Percentiles rank a stretch among this genome's conserved stretches.
These are phyloP conservation scores for Castor canadensis DNA, from an alignment of 2,113 vertebrate genomes.

Conservation along the genomic window DNA sequence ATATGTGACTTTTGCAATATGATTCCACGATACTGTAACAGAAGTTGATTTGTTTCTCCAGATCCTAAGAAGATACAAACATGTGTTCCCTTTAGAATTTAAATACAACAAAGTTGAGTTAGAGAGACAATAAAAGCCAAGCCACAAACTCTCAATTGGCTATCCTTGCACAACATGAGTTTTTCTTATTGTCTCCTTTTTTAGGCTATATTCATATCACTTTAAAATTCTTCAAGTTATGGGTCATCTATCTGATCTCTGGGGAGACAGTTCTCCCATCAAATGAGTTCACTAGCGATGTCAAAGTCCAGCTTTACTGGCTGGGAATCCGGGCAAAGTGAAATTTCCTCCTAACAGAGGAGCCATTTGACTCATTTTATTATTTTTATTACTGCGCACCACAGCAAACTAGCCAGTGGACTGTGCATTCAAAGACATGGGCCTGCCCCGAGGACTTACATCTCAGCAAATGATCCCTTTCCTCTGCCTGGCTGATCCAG, in stretches of 20 bases:
- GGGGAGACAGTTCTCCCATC: conserved; percentile 24
- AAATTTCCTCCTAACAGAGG: conserved; percentile 63
- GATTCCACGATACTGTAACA: neutral
- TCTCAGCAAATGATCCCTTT: conserved; percentile 72
- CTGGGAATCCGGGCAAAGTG: conserved; percentile 37
- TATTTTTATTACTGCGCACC: conserved; percentile 76
- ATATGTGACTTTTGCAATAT: neutral
- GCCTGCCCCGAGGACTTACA: conserved; percentile 72
- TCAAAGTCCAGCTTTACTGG: conserved; percentile 59
- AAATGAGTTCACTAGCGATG: conserved; percentile 61
- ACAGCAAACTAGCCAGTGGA: conserved; percentile 26
- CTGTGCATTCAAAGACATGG: conserved; percentile 59
- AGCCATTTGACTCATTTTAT: conserved; percentile 72
- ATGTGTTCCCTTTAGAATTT: neutral
- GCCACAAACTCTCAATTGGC: neutral
- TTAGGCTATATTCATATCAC: neutral
- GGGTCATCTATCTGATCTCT: conserved; percentile 45
- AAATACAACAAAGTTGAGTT: neutral
- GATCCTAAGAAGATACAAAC: neutral
- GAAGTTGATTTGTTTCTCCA: neutral
- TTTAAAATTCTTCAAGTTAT: conserved; percentile 55
- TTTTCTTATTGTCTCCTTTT: conserved; percentile 35
- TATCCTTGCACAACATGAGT: neutral
- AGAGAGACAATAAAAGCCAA: neutral
- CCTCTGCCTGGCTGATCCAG: conserved; percentile 54